Percentiles rank a stretch among this genome's conserved stretches.
Evolutionary conservation across 2,113 vertebrate species (phyloP).

Genomic region (Forbesichthys agassizii): DNA sequence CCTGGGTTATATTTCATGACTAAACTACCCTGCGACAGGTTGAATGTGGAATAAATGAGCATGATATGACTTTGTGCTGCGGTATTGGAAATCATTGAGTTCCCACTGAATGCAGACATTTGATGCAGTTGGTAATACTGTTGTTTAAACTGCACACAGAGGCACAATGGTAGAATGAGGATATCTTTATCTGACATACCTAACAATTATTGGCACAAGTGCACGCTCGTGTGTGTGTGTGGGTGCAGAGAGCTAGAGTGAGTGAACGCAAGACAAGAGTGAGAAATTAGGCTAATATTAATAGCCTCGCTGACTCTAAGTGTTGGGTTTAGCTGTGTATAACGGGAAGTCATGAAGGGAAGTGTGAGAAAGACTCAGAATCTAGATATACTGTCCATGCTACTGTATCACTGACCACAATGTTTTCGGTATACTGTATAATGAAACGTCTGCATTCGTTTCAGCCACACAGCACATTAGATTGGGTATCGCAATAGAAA

Average conservation of each 20-base stretch:
- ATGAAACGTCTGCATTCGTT: conserved; percentile 52
- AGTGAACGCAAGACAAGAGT: conserved; percentile 20
- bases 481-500: neutral
- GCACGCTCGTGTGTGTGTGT: neutral
- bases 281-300: conserved; percentile 68
- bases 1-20: conserved; percentile 23
- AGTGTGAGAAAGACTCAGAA: conserved; percentile 74
- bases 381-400: conserved; percentile 69
- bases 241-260: conserved; percentile 18
- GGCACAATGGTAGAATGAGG: no score
- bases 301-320: conserved; percentile 78
- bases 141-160: neutral
- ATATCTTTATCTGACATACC: neutral
- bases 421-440: conserved; percentile 49
- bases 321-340: conserved; percentile 76
- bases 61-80: neutral
- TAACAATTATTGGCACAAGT: neutral
- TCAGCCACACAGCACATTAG: conserved; percentile 6
- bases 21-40: conserved; percentile 1
- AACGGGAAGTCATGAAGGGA: conserved; percentile 80
- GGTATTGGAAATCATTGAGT: no score
- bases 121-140: neutral
- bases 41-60: conserved; percentile 4
- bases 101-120: conserved; percentile 1
- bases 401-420: conserved; percentile 69